A percentile compares a stretch with the other conserved stretches of the same genome.
phyloP scores from a whole-genome alignment of 1,140 invertebrate species.

The Cyclina sinensis region DNA sequence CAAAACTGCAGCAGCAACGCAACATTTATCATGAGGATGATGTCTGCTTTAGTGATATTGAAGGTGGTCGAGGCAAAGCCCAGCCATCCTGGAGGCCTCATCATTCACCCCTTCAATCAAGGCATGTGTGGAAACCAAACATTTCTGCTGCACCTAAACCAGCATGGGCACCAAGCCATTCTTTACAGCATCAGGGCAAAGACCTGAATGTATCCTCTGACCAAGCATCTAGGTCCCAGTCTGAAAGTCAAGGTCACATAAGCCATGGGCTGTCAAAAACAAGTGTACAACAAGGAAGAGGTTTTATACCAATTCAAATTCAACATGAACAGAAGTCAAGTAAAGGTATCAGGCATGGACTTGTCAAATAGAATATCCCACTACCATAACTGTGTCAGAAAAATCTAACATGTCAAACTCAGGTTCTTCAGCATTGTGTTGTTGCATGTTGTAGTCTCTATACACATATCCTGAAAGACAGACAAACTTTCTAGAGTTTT shows the following conservation, averaged over 20 bases:
- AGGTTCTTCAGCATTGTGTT: no score
- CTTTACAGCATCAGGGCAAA: neutral
- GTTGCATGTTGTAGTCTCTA: no score
- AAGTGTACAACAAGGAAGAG: constrained; percentile 8
- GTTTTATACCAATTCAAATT: constrained; percentile 62
- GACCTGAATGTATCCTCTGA: neutral
- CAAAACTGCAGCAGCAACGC: constrained; percentile 13
- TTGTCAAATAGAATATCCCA: neutral
- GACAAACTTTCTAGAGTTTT: no score
- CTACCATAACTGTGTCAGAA: no score
- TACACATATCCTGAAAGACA: no score
- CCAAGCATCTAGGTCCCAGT: neutral
- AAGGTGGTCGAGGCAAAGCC: constrained; percentile 52
- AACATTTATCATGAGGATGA: constrained; percentile 22
- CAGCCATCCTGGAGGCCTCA: constrained; percentile 49
- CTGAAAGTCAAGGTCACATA: constrained; percentile 28
- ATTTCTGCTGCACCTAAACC: neutral
- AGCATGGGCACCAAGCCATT: constrained; percentile 3
- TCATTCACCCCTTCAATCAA: constrained; percentile 40
- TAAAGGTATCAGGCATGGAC: constrained; percentile 63
- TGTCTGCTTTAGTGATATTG: constrained; percentile 58
- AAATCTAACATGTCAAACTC: no score
- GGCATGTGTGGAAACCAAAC: constrained; percentile 57
- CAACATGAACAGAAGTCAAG: constrained; percentile 52
- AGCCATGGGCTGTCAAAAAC: neutral